Percentiles rank a stretch among this genome's conserved stretches.
These are phyloP conservation scores for Limnodromus scolopaceus DNA, from an alignment of 2,797 vertebrate genomes.

Conservation along the genomic window DNA sequence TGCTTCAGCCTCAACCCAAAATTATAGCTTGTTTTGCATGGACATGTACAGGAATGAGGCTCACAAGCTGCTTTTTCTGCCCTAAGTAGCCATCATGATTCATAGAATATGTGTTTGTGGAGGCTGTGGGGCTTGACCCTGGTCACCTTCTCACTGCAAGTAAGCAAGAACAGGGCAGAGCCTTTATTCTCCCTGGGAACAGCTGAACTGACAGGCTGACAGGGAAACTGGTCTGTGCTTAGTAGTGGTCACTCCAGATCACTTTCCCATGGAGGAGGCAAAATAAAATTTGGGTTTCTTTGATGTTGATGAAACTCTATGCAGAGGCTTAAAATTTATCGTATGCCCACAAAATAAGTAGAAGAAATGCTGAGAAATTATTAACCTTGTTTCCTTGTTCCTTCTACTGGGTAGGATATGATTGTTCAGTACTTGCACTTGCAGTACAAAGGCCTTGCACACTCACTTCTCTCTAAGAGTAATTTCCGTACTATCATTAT, in stretches of 20 bases:
- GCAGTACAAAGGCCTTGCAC: not conserved
- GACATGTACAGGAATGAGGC: not conserved
- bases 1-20: not conserved
- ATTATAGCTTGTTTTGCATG: not conserved
- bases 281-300: not conserved
- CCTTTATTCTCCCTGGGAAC: not conserved
- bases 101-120: not conserved
- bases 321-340: not conserved
- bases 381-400: not conserved
- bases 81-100: not conserved
- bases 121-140: not conserved
- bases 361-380: not conserved
- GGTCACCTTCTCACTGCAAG: not conserved
- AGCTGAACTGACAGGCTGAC: not conserved
- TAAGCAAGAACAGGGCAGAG: not conserved
- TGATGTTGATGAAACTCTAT: not conserved
- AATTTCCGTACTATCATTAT: not conserved
- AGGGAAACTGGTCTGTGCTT: not conserved
- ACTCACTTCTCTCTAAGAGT: not conserved
- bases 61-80: not conserved
- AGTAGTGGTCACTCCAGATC: not conserved
- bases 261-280: not conserved
- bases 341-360: not conserved
- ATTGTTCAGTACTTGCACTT: not conserved
- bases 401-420: not conserved